These are phyloP conservation scores for Bursaphelenchus okinawaensis DNA, from an alignment of 2,888 invertebrate species.

Conservation along the genomic window DNA sequence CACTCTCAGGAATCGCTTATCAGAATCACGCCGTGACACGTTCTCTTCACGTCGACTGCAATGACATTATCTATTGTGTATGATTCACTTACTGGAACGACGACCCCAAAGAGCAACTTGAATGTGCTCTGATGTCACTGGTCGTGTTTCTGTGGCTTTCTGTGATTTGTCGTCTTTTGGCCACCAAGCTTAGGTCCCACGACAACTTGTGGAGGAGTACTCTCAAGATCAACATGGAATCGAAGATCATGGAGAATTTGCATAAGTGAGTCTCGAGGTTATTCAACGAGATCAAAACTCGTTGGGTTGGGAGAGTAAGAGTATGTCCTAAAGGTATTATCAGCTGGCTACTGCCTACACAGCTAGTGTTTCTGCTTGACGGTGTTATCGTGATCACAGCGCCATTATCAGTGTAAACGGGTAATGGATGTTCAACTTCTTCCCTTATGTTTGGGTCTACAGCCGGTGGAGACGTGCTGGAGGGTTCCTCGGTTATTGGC, in stretches of 20 bases:
- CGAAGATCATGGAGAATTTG: conserved; percentile 53
- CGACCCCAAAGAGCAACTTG: conserved; percentile 43
- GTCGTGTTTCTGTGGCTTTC: conserved; percentile 2
- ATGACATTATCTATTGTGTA: neutral
- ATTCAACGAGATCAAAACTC: conserved; percentile 38
- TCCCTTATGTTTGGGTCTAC: neutral
- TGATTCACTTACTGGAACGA: conserved; percentile 20
- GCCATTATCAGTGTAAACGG: neutral
- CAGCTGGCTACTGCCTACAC: neutral
- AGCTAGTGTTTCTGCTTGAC: conserved; percentile 3
- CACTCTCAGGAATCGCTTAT: conserved; percentile 49
- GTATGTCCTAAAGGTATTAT: conserved; percentile 1
- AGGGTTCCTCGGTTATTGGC: conserved; percentile 51
- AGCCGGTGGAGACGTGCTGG: conserved; percentile 20
- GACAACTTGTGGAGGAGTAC: conserved; percentile 55
- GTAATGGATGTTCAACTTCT: neutral
- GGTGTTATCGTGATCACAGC: conserved; percentile 11
- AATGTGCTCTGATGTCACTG: conserved; percentile 31
- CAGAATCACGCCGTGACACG: conserved; percentile 33
- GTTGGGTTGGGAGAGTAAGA: conserved; percentile 7
- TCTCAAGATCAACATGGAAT: conserved; percentile 52
- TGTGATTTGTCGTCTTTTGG: conserved; percentile 23
- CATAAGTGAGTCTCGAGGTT: conserved; percentile 51
- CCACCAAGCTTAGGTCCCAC: conserved; percentile 53
- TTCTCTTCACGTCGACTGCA: conserved; percentile 34